phyloP scores from a whole-genome alignment of 2,113 vertebrate species.

The Menidia beryllina region DNA sequence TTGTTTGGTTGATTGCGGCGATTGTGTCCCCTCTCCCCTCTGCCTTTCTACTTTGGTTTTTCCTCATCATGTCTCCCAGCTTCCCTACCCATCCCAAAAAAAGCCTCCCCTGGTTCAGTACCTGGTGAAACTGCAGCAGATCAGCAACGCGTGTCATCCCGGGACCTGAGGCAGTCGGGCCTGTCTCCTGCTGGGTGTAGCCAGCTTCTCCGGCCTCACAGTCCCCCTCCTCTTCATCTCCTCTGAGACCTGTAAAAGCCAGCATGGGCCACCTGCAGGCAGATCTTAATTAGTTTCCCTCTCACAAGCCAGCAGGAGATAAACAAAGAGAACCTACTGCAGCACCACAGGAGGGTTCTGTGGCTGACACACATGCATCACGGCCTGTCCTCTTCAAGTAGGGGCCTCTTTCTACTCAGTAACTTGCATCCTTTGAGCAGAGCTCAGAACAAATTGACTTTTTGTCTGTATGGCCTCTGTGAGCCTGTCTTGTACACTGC shows the following conservation, averaged over 20 bases:
- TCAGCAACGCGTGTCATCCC: conserved; percentile 34
- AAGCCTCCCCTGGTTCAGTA: conserved; percentile 4
- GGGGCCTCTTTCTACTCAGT: conserved; percentile 60
- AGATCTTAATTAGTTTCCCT: conserved; percentile 74
- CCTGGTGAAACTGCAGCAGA: conserved; percentile 11
- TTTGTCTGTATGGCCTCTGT: conserved; percentile 67
- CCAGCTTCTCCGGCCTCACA: conserved; percentile 10
- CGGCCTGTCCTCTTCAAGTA: conserved; percentile 49
- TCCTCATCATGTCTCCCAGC: conserved; percentile 8
- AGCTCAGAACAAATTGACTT: conserved; percentile 74
- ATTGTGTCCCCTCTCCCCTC: conserved; percentile 41
- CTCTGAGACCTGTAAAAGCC: conserved; percentile 64
- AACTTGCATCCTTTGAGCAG: conserved; percentile 65
- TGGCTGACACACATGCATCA: conserved; percentile 72
- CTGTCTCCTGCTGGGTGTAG: conserved; percentile 44
- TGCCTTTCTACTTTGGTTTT: conserved; percentile 7
- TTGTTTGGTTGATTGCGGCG: conserved; percentile 61
- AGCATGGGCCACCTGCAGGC: conserved; percentile 72
- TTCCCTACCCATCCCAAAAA: not conserved
- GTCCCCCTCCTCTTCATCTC: conserved; percentile 13
- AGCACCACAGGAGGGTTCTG: conserved; percentile 59
- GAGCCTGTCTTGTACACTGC: conserved; percentile 59
- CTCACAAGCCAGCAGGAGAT: conserved; percentile 63
- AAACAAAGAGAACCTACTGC: conserved; percentile 65
- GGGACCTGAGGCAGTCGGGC: conserved; percentile 30